A percentile compares a stretch with the other conserved stretches of the same genome.
Conservation (phyloP, 1,140 invertebrate species). For the Homarus americanus region DNA sequence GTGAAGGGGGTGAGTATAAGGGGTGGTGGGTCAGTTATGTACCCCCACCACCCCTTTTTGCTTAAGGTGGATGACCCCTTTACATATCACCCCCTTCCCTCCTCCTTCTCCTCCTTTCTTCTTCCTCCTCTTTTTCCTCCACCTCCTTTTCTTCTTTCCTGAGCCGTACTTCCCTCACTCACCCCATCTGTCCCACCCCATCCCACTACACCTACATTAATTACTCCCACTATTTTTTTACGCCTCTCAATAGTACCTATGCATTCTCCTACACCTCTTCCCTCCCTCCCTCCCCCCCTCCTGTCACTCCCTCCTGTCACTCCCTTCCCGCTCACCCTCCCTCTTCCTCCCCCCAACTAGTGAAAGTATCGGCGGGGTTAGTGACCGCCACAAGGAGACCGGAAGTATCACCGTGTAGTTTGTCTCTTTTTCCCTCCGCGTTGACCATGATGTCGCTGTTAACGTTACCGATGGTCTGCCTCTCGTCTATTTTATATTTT, state of each 20-base stretch:
- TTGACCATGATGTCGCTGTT: too few relatives aligned
- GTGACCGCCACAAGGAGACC: not conserved
- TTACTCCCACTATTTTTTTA: too few relatives aligned
- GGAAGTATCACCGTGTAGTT: not conserved
- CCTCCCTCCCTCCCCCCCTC: not conserved
- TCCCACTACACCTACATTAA: too few relatives aligned
- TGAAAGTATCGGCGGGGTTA: not conserved
- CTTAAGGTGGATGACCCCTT: not conserved
- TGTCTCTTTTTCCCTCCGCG: not conserved
- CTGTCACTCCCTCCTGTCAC: not conserved
- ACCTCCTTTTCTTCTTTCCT: too few relatives aligned
- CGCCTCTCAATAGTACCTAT: too few relatives aligned
- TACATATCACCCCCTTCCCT: too few relatives aligned
- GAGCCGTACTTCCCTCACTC: not conserved
- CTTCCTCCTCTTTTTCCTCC: not conserved
- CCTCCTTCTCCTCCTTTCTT: not conserved
- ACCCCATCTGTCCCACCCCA: too few relatives aligned
- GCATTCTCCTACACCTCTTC: too few relatives aligned
- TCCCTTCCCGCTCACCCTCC: not conserved
- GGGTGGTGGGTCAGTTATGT: not conserved
- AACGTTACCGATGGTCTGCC: too few relatives aligned
- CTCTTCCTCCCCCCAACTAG: not conserved
- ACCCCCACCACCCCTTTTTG: too few relatives aligned
- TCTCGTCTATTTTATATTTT: too few relatives aligned
- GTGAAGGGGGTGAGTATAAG: not conserved